phyloP scores from a whole-genome alignment of 2,113 vertebrate species.

The Phalacrocorax brasilianus region DNA sequence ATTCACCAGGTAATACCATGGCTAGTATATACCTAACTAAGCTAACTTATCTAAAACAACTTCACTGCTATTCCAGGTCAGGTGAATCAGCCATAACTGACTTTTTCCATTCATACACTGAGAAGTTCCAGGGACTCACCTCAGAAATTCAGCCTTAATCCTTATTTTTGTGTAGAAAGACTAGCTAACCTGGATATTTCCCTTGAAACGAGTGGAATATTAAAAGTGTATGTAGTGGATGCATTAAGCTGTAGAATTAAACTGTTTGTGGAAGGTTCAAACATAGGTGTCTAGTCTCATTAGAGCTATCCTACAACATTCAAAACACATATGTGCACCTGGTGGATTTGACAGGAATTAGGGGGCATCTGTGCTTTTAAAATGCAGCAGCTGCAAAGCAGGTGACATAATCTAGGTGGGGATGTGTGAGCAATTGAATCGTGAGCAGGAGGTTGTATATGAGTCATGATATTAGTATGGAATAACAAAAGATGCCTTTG shows the following conservation, averaged over 20 bases:
- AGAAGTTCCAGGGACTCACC: background rate
- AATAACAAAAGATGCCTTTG: background rate
- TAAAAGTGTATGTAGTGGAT: background rate
- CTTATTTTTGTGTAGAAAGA: background rate
- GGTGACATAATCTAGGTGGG: background rate
- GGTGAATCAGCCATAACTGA: background rate
- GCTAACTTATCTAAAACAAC: background rate
- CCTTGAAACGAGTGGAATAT: background rate
- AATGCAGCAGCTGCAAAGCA: background rate
- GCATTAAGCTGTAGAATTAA: background rate
- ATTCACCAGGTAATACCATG: background rate
- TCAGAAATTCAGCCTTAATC: background rate
- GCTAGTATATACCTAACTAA: background rate
- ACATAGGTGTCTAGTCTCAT: background rate
- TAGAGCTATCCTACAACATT: background rate
- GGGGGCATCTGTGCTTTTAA: background rate
- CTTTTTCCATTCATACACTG: background rate
- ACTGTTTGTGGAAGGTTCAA: background rate
- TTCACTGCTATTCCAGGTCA: background rate
- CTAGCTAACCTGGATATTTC: background rate
- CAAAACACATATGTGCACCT: background rate
- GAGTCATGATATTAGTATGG: background rate
- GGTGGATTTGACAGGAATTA: background rate
- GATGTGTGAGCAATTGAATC: background rate
- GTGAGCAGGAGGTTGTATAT: background rate